phyloP scores from a whole-genome alignment of 1,140 invertebrate species.

The Ceratosolen fusciceps region DNA sequence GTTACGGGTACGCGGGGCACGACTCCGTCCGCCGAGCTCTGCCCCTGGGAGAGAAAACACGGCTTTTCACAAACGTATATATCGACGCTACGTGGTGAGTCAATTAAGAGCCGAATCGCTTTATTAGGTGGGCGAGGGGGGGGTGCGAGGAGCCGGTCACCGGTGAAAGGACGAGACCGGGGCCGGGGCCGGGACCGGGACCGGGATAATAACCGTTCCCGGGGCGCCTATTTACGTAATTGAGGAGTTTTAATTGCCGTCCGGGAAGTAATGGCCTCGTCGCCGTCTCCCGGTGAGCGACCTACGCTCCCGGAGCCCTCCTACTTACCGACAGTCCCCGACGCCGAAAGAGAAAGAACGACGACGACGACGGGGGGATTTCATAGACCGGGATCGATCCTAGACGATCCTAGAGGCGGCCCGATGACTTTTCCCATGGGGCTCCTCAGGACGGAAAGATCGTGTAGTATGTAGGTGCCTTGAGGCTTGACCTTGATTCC shows the following conservation, averaged over 20 bases:
- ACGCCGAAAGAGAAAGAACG: too few relatives aligned
- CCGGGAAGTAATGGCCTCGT: not conserved
- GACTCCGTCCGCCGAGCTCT: too few relatives aligned
- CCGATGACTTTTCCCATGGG: not conserved
- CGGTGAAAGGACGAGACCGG: constrained; percentile 30
- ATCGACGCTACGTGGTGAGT: not conserved
- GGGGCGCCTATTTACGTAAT: constrained; percentile 17
- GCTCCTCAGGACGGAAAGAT: not conserved
- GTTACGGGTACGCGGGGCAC: too few relatives aligned
- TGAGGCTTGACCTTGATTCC: not conserved
- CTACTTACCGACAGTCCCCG: too few relatives aligned
- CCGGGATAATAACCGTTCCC: not conserved
- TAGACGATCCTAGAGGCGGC: too few relatives aligned
- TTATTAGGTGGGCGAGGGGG: too few relatives aligned
- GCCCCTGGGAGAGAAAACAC: constrained; percentile 11
- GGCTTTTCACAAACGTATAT: constrained; percentile 15
- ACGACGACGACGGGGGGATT: not conserved
- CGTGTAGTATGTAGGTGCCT: too few relatives aligned
- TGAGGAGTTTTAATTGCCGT: constrained; percentile 3
- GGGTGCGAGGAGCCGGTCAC: not conserved
- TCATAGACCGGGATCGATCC: too few relatives aligned
- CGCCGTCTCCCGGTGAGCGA: too few relatives aligned
- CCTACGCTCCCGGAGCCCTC: too few relatives aligned
- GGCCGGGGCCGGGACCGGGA: too few relatives aligned
- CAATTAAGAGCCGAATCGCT: not conserved